Evolutionary conservation across 2,797 vertebrate genomes (phyloP).

Genomic region (Danio tinwini): DNA sequence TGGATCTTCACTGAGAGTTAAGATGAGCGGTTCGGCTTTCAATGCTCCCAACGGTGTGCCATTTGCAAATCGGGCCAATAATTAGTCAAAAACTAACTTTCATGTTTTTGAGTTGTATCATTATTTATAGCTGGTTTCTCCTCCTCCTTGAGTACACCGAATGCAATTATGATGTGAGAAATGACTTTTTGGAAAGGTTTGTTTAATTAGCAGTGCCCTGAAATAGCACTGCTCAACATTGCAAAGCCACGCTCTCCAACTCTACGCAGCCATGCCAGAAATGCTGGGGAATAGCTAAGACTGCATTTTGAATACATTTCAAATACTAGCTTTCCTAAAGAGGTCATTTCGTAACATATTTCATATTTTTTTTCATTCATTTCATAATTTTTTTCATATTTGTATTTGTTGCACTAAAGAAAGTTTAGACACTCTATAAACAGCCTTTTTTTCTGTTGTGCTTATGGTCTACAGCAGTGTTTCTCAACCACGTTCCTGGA

Average conservation of each 20-base stretch:
- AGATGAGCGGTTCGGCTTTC: constrained; percentile 50
- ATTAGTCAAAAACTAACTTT: constrained; percentile 13
- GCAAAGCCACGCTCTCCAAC: constrained; percentile 17
- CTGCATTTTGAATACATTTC: constrained; percentile 56
- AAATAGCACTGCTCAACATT: constrained; percentile 45
- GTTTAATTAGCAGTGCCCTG: constrained; percentile 56
- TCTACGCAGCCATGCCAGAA: constrained; percentile 26
- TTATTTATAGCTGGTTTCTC: constrained; percentile 50
- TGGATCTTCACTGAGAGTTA: constrained; percentile 4
- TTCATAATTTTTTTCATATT: no score
- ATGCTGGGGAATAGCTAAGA: constrained; percentile 52
- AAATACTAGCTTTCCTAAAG: constrained; percentile 17
- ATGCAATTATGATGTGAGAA: constrained; percentile 53
- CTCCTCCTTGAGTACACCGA: background rate
- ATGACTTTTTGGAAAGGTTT: constrained; percentile 38
- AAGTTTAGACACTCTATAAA: background rate
- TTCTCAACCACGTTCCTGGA: no score
- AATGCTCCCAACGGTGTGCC: background rate
- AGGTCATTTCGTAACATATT: constrained; percentile 1
- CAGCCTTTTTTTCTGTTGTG: background rate
- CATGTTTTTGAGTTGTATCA: constrained; percentile 17
- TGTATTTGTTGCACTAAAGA: no score
- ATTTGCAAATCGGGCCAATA: constrained; percentile 12
- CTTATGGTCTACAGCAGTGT: background rate
- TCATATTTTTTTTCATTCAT: no score